These are phyloP conservation scores for Micromussa lordhowensis DNA, from an alignment of 92 coral and sea anemone genomes.

Conservation along the genomic window DNA sequence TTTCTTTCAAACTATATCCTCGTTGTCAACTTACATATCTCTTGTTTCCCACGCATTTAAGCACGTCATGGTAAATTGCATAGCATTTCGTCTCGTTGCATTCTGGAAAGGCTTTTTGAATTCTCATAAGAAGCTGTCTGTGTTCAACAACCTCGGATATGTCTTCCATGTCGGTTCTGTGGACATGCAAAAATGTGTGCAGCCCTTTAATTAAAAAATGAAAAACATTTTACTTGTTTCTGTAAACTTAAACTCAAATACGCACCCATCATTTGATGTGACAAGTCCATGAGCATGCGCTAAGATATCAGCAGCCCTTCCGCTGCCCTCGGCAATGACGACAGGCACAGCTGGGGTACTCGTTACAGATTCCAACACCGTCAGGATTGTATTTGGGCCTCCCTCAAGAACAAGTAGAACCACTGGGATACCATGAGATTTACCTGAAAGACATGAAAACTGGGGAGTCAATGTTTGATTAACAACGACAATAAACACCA, in stretches of 20 bases:
- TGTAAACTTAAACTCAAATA: neutral
- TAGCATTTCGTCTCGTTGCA: constrained; percentile 61
- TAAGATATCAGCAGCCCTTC: constrained; percentile 91
- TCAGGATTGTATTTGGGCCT: constrained; percentile 83
- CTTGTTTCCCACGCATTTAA: constrained; percentile 81
- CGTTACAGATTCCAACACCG: constrained; percentile 86
- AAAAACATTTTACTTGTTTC: neutral
- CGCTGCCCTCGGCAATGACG: constrained; percentile 97
- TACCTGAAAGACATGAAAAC: neutral
- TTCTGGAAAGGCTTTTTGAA: constrained; percentile 85
- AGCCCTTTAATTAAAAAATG: neutral
- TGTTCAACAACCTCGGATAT: constrained; percentile 82
- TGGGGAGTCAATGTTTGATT: too few species aligned
- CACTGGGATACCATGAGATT: constrained; percentile 84
- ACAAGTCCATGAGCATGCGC: constrained; percentile 83
- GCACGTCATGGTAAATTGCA: constrained; percentile 74
- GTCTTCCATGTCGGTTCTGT: constrained; percentile 74
- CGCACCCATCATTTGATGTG: constrained; percentile 75
- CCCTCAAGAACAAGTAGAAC: constrained; percentile 92
- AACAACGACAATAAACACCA: too few species aligned
- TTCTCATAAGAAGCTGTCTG: constrained; percentile 72
- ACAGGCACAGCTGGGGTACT: constrained; percentile 94
- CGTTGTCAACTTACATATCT: constrained; percentile 70
- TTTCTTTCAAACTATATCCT: neutral
- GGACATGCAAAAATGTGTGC: neutral